These are phyloP conservation scores for Agonopterix subpropinquella DNA, from an alignment of 2,888 invertebrate species.

Conservation along the genomic window DNA sequence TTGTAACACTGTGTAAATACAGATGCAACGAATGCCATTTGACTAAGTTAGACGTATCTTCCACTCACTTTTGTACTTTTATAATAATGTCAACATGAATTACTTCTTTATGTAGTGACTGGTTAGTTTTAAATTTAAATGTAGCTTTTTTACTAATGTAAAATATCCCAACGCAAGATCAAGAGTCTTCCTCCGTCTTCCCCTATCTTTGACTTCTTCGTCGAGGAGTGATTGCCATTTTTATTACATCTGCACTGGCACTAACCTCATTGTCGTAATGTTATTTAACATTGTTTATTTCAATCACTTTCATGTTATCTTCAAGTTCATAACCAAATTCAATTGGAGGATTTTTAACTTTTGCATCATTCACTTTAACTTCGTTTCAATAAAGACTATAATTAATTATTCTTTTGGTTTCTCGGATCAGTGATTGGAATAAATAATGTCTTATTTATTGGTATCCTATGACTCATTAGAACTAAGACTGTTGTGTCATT, in stretches of 20 bases:
- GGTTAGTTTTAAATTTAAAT: constrained; percentile 17
- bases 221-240: constrained; percentile 27
- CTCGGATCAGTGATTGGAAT: constrained; percentile 14
- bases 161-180: constrained; percentile 30
- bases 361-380: too few relatives aligned
- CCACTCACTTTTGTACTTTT: constrained; percentile 71
- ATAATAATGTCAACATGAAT: constrained; percentile 36
- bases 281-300: constrained; percentile 10
- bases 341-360: too few relatives aligned
- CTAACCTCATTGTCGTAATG: constrained; percentile 21
- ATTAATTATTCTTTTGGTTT: too few relatives aligned
- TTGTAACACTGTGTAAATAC: constrained; percentile 44
- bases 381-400: too few relatives aligned
- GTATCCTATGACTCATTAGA: constrained; percentile 25
- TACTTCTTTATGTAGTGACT: constrained; percentile 18
- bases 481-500: constrained; percentile 59
- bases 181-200: constrained; percentile 69
- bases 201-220: constrained; percentile 33
- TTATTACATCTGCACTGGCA: constrained; percentile 30
- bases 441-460: constrained; percentile 7
- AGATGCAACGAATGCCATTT: constrained; percentile 39
- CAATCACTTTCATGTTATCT: constrained; percentile 17
- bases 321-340: too few relatives aligned
- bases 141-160: constrained; percentile 30
- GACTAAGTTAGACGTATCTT: constrained; percentile 35